Percentiles rank a stretch among this genome's conserved stretches.
Conservation (phyloP, 1,140 invertebrate genomes). For the Penaeus indicus region DNA sequence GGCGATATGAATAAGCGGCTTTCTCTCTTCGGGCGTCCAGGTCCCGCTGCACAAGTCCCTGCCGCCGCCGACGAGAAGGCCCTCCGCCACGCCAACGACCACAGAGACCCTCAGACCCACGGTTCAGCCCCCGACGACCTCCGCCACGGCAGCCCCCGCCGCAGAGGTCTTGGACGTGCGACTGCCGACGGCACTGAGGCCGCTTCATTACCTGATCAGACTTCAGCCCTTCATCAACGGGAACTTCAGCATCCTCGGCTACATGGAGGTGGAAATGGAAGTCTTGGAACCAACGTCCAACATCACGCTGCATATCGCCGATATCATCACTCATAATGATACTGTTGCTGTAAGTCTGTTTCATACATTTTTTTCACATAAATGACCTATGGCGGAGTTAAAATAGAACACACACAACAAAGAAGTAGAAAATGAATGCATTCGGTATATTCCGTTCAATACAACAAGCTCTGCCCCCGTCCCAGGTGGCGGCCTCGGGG, state of each 20-base stretch:
- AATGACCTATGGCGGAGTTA: not conserved
- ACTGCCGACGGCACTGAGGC: conserved; percentile 49
- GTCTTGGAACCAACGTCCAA: conserved; percentile 56
- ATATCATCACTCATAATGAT: conserved; percentile 58
- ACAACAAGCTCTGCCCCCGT: not conserved
- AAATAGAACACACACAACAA: not conserved
- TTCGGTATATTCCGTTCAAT: not conserved
- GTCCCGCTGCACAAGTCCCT: too few relatives aligned
- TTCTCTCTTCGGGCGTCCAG: too few relatives aligned
- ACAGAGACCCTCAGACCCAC: not conserved
- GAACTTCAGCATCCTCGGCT: conserved; percentile 76
- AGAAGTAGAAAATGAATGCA: not conserved
- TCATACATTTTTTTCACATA: not conserved
- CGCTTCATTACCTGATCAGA: conserved; percentile 78
- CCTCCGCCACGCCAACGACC: not conserved
- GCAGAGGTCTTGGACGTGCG: conserved; percentile 71
- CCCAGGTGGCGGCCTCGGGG: conserved; percentile 6
- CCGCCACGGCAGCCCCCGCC: conserved; percentile 75
- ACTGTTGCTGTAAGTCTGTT: conserved; percentile 42
- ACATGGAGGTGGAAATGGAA: conserved; percentile 69
- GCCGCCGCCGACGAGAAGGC: not conserved
- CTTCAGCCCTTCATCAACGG: conserved; percentile 78
- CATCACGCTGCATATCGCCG: conserved; percentile 62
- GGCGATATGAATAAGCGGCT: too few relatives aligned
- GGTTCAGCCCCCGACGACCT: not conserved